A percentile compares a stretch with the other conserved stretches of the same genome.
phyloP scores from a whole-genome alignment of 2,888 invertebrate species.

The Caenorhabditis sp. region DNA sequence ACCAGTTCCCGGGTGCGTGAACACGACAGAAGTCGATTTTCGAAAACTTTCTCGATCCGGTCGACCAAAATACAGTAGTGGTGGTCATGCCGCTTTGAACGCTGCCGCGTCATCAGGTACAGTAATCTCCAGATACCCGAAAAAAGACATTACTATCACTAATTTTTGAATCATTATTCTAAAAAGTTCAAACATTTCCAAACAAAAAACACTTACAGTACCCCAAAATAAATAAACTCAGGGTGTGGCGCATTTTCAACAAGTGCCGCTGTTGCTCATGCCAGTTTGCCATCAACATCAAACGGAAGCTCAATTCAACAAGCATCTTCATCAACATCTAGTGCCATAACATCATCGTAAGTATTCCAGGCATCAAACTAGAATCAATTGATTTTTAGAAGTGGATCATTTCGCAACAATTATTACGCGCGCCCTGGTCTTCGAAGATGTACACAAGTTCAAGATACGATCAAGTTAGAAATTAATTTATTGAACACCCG shows the following conservation, averaged over 20 bases:
- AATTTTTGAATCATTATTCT: too few species aligned
- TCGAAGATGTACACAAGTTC: conserved; percentile 67
- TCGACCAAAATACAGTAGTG: conserved; percentile 68
- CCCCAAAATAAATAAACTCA: too few species aligned
- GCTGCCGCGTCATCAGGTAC: conserved; percentile 48
- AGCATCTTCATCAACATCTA: background rate
- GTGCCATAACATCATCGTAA: background rate
- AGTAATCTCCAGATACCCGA: background rate
- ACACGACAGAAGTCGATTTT: conserved; percentile 97
- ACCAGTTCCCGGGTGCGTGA: conserved; percentile 98
- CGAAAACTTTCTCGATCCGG: conserved; percentile 82
- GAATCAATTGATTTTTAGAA: conserved; percentile 6
- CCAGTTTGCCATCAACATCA: conserved; percentile 54
- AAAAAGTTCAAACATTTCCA: background rate
- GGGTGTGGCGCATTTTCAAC: conserved; percentile 51
- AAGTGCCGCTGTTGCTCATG: conserved; percentile 56
- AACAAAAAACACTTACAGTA: background rate
- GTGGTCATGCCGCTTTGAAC: conserved; percentile 55
- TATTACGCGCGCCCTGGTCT: conserved; percentile 65
- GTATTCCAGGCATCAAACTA: background rate
- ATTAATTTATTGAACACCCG: conserved; percentile 75
- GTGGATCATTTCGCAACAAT: conserved; percentile 55
- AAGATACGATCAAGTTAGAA: conserved; percentile 77
- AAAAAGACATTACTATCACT: too few species aligned
- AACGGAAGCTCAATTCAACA: conserved; percentile 44